Conservation (phyloP, 2,888 invertebrate species). For the Arenicola marina region DNA sequence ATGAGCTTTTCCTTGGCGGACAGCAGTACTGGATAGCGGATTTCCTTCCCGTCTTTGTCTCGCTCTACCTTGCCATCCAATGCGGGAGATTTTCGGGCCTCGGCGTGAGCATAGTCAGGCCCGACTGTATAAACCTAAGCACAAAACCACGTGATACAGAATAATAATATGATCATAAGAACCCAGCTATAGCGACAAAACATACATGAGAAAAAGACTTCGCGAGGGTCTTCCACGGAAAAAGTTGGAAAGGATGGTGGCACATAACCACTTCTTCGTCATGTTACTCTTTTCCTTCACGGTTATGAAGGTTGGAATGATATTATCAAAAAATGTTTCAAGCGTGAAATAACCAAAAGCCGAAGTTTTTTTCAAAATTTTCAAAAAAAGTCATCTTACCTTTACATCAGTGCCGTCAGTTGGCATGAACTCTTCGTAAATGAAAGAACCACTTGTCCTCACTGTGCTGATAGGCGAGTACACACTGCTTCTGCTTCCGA, state of each 20-base stretch:
- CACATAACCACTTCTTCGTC: too few species aligned
- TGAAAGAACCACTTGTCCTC: slow-evolving; percentile 95
- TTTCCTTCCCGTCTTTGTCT: slow-evolving; percentile 94
- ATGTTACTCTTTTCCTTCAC: too few species aligned
- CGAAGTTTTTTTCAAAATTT: too few species aligned
- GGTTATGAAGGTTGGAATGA: too few species aligned
- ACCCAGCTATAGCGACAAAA: too few species aligned
- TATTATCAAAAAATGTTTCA: too few species aligned
- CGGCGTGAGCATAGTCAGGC: slow-evolving; percentile 99
- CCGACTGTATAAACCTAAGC: slow-evolving; percentile 95
- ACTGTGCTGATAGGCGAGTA: slow-evolving; percentile 93
- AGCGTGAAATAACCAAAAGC: too few species aligned
- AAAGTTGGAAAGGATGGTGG: too few species aligned
- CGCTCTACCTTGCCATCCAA: slow-evolving; percentile 97
- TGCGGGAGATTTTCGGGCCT: slow-evolving; percentile 97
- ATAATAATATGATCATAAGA: too few species aligned
- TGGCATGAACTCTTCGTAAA: slow-evolving; percentile 99
- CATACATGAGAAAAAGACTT: too few species aligned
- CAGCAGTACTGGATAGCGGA: slow-evolving; percentile 96
- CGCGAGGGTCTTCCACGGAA: too few species aligned
- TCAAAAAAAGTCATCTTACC: too few species aligned
- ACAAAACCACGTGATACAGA: neutral
- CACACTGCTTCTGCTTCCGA: slow-evolving; percentile 97
- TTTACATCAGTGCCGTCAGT: slow-evolving; percentile 89
- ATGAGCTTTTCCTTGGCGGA: slow-evolving; percentile 97